Conservation (phyloP, 2,797 vertebrate species). For the Diceros bicornis region DNA sequence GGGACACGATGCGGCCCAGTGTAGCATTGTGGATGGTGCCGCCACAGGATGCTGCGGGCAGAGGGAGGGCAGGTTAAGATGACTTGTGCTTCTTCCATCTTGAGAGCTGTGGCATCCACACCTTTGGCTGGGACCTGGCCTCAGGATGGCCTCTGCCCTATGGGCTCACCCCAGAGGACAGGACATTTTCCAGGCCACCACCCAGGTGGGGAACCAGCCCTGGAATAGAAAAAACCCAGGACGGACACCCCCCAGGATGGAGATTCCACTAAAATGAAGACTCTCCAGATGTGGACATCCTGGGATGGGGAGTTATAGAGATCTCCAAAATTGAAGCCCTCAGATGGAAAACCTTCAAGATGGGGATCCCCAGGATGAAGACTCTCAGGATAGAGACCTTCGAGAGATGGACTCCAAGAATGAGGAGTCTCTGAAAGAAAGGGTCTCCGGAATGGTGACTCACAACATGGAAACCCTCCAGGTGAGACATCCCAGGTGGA, state of each 20-base stretch:
- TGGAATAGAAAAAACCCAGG: not conserved
- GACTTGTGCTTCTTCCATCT: not conserved
- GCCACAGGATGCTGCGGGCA: conserved; percentile 93
- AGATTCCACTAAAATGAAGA: not conserved
- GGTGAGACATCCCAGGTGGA: no score
- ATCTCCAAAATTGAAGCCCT: not conserved
- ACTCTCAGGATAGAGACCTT: not conserved
- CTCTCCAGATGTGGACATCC: not conserved
- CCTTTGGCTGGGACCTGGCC: not conserved
- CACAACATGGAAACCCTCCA: no score
- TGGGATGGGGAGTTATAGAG: not conserved
- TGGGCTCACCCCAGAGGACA: not conserved
- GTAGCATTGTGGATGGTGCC: conserved; percentile 95
- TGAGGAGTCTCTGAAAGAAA: not conserved
- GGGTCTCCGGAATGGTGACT: not conserved
- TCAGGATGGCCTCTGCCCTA: not conserved
- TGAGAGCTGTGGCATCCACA: not conserved
- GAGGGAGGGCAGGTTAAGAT: not conserved
- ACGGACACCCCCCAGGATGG: not conserved
- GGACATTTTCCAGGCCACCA: not conserved
- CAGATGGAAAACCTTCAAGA: not conserved
- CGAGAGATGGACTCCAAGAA: not conserved
- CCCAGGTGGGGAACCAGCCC: not conserved
- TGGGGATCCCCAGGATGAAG: not conserved
- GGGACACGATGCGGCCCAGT: conserved; percentile 95